Evolutionary conservation across 1,140 invertebrate species (phyloP).

Genomic region (Argopecten irradians): DNA sequence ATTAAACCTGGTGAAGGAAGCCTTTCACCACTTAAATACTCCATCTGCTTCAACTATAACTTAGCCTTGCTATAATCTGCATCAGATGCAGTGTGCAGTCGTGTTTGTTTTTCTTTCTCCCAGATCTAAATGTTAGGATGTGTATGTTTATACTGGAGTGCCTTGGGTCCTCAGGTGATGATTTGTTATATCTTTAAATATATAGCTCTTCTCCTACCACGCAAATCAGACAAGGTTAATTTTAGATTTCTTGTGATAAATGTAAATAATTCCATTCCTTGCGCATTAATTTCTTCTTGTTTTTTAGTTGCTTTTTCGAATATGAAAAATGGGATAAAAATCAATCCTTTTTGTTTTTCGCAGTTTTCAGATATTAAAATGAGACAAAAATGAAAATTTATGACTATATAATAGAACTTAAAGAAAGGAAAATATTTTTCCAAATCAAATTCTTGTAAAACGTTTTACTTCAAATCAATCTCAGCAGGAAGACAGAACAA

Average conservation of each 20-base stretch:
- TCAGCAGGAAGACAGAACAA: background rate
- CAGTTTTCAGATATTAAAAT: too few relatives aligned
- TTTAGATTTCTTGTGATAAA: too few relatives aligned
- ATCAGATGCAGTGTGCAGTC: background rate
- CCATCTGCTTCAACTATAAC: background rate
- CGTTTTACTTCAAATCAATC: background rate
- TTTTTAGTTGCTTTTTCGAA: background rate
- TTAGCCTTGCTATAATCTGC: background rate
- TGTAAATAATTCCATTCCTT: too few relatives aligned
- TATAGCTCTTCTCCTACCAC: too few relatives aligned
- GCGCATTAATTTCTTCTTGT: background rate
- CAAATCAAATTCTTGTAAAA: background rate
- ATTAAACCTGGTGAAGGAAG: background rate
- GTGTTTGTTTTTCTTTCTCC: background rate
- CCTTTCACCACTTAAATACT: background rate
- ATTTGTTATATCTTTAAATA: background rate
- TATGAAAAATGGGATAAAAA: too few relatives aligned
- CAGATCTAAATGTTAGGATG: background rate
- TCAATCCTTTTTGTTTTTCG: too few relatives aligned
- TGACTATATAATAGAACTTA: background rate
- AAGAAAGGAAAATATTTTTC: background rate
- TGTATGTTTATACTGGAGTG: background rate
- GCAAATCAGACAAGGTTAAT: too few relatives aligned
- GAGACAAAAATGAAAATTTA: too few relatives aligned
- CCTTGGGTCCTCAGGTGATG: background rate